These are phyloP conservation scores for Zaprionus obscuricornis DNA, from an alignment of 2,888 invertebrate species.

Conservation along the genomic window DNA sequence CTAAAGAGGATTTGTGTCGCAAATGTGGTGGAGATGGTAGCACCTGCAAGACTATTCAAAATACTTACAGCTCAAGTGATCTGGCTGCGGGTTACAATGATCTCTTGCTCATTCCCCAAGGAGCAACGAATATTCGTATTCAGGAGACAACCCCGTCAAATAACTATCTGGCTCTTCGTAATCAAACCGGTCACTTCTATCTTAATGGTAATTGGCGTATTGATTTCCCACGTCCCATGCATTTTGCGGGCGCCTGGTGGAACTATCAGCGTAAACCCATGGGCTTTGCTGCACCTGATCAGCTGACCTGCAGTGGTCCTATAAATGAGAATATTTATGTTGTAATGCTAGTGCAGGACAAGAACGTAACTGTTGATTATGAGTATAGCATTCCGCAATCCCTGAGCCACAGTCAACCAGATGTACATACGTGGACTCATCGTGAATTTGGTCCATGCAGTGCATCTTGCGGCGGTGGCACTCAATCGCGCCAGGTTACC, in stretches of 20 bases:
- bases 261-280: slow-evolving; percentile 93
- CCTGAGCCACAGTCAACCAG: slow-evolving; percentile 87
- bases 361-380: slow-evolving; percentile 93
- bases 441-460: slow-evolving; percentile 90
- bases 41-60: slow-evolving; percentile 91
- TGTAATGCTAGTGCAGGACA: slow-evolving; percentile 92
- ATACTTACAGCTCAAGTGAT: slow-evolving; percentile 89
- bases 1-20: slow-evolving; percentile 94
- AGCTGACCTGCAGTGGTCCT: slow-evolving; percentile 92
- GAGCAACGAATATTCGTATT: slow-evolving; percentile 95
- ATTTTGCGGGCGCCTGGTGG: slow-evolving; percentile 93
- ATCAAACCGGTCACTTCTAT: slow-evolving; percentile 92
- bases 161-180: slow-evolving; percentile 95
- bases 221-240: slow-evolving; percentile 92
- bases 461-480: slow-evolving; percentile 95
- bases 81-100: slow-evolving; percentile 95
- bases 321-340: slow-evolving; percentile 94
- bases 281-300: slow-evolving; percentile 93
- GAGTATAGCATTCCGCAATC: slow-evolving; percentile 94
- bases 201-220: slow-evolving; percentile 98
- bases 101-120: slow-evolving; percentile 93
- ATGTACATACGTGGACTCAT: slow-evolving; percentile 92
- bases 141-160: slow-evolving; percentile 91
- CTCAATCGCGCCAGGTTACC: slow-evolving; percentile 89
- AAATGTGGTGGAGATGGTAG: slow-evolving; percentile 96